These are phyloP conservation scores for Salticus scenicus DNA, from an alignment of 2,888 invertebrate species.

Conservation along the genomic window DNA sequence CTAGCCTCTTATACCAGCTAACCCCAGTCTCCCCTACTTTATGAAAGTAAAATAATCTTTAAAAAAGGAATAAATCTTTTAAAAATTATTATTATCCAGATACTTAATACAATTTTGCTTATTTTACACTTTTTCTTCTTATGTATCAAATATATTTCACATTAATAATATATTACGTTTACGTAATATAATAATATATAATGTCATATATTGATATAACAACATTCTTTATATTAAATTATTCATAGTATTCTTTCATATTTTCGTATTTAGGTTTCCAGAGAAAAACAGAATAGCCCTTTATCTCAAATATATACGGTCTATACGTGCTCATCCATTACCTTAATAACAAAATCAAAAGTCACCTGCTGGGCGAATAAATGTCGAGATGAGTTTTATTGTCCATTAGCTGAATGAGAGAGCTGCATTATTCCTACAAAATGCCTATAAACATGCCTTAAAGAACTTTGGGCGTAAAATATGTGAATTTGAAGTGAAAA, in stretches of 20 bases:
- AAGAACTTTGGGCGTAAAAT: not conserved
- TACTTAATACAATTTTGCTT: too few relatives aligned
- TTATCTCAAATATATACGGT: not conserved
- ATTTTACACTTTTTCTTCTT: too few relatives aligned
- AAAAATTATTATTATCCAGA: too few relatives aligned
- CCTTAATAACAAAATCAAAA: not conserved
- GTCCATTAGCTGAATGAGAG: conserved; percentile 15
- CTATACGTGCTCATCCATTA: not conserved
- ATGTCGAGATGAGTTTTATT: not conserved
- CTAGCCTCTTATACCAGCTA: too few relatives aligned
- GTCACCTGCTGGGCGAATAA: not conserved
- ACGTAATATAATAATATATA: too few relatives aligned
- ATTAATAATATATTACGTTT: too few relatives aligned
- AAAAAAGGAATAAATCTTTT: too few relatives aligned
- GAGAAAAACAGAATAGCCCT: not conserved
- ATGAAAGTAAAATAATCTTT: too few relatives aligned
- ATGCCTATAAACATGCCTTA: not conserved
- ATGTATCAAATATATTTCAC: too few relatives aligned
- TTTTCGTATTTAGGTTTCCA: not conserved
- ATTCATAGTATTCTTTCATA: not conserved
- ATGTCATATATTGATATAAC: too few relatives aligned
- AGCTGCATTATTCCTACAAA: conserved; percentile 2
- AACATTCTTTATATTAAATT: too few relatives aligned
- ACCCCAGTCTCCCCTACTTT: too few relatives aligned
- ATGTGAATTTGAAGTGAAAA: not conserved